Evolutionary conservation across 2,113 vertebrate species (phyloP), one percentile per base, ranked within the genome.

Genomic region (Galemys pyrenaicus): DNA sequence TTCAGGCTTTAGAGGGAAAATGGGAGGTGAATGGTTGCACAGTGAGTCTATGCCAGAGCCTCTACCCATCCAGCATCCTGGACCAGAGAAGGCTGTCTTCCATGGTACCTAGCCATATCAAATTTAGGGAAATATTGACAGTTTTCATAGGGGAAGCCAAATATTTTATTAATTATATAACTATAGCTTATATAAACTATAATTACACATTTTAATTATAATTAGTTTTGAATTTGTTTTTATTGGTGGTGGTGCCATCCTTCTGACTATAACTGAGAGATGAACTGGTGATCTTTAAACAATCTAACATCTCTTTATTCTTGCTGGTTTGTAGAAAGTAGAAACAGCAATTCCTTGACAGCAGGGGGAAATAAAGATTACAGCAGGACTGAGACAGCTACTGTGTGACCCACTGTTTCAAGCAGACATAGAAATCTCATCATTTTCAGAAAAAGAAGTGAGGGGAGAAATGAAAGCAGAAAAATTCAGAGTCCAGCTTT

Each of bases 241-340:
- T 32, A 41, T 8, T 83, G 67, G 1, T 49, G 39, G 12, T 51
- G 24, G 75, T 39, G 15, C 10, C 49, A 8, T 73, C 15, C 7
- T 95, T 82, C 65, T 89, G 62, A 78, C 80, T 84, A 80, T n/a
- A 92, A 67, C 35, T 39, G 30, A 91, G 15, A 80, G 79, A 89
- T 30, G 60, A 90, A 71, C 41, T 64, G 16, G 39, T 51, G 26
- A 15, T 81, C 65, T 62, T 68, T 87, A 74, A 96, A 44, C 39
- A 16, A 17, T 65, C 65, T 73, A 67, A 64, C 6, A 41, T 82
- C 64, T 82, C 60, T 95, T 92, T 73, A 32, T 77, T 73, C 64
- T 91, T 37, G 32, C 35, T 30, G 35, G 41, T 87, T 87, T 78
- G 26, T 46, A 87, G 67, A 68, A 84, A 80, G 44, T 56, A 56